phyloP scores from a whole-genome alignment of 2,888 invertebrate genomes.

The Standfussiana lucernea region DNA sequence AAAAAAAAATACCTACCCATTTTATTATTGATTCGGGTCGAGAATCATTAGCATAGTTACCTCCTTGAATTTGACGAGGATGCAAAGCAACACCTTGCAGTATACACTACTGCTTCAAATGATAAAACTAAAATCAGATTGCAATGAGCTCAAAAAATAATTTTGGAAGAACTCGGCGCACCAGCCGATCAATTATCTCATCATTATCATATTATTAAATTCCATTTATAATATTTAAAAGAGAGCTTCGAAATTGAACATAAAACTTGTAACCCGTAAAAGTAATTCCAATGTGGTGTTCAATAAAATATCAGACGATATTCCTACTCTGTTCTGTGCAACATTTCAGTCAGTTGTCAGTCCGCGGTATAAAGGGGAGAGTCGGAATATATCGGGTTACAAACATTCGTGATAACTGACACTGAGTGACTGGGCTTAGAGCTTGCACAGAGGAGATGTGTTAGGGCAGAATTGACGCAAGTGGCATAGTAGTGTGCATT shows the following conservation, averaged over 20 bases:
- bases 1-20: too few species aligned
- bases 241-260: background rate
- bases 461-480: background rate
- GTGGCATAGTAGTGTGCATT: background rate
- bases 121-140: too few species aligned
- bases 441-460: background rate
- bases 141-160: too few species aligned
- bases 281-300: background rate
- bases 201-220: background rate
- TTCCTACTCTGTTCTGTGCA: constrained; percentile 17
- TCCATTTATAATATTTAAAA: background rate
- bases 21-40: too few species aligned
- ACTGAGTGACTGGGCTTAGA: constrained; percentile 19
- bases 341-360: constrained; percentile 39
- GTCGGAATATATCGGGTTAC: constrained; percentile 11
- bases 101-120: too few species aligned
- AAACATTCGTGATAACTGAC: constrained; percentile 21
- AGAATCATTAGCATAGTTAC: too few species aligned
- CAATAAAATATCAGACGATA: constrained; percentile 3
- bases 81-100: too few species aligned
- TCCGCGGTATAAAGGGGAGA: background rate
- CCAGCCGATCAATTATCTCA: background rate
- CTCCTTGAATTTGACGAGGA: too few species aligned
- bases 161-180: too few species aligned
- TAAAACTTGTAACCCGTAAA: constrained; percentile 4